Conservation (phyloP, 2,888 invertebrate genomes). For the Lydus trimaculatus region DNA sequence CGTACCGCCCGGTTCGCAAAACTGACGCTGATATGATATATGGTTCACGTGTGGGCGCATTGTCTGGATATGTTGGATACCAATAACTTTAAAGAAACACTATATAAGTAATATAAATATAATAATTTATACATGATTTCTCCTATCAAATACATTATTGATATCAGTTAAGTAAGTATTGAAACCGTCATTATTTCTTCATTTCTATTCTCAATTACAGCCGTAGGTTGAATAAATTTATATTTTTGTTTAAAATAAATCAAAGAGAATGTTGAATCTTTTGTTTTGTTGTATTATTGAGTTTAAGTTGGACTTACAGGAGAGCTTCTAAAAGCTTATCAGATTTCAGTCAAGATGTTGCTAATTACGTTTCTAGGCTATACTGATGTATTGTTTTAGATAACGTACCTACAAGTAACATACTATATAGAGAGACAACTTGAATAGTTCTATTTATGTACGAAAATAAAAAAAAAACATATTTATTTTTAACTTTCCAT, state of each 20-base stretch:
- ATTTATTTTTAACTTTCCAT: background rate
- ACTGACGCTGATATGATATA: constrained; percentile 44
- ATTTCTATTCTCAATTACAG: background rate
- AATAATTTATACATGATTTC: no score
- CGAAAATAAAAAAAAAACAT: background rate
- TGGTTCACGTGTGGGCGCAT: constrained; percentile 44
- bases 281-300: background rate
- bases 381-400: background rate
- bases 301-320: no score
- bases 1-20: constrained; percentile 44
- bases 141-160: background rate
- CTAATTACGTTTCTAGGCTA: constrained; percentile 2
- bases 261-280: no score
- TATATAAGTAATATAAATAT: no score
- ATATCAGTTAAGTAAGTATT: background rate
- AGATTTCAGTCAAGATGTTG: constrained; percentile 1
- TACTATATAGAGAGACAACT: background rate
- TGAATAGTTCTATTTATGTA: background rate
- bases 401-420: background rate
- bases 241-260: background rate
- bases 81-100: constrained; percentile 4
- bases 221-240: background rate
- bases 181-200: background rate
- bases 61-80: constrained; percentile 31
- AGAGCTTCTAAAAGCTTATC: background rate